These are phyloP conservation scores for Lophochroa leadbeateri DNA, from an alignment of 2,113 vertebrate species.

Conservation along the genomic window DNA sequence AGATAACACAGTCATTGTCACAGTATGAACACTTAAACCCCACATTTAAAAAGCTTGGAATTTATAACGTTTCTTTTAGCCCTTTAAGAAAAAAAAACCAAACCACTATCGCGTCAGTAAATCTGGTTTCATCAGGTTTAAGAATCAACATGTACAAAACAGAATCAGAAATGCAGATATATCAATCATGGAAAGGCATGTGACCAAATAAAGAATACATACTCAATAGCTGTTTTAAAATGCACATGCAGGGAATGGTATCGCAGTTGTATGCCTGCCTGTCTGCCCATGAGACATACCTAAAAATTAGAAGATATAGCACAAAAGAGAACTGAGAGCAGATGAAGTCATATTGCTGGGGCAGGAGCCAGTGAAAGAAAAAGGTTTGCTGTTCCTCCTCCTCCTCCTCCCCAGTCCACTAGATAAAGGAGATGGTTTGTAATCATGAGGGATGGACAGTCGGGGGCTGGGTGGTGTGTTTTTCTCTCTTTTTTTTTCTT, in stretches of 20 bases:
- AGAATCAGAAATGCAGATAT: neutral
- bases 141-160: neutral
- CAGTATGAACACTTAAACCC: constrained; percentile 16
- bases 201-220: neutral
- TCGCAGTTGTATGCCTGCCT: neutral
- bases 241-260: neutral
- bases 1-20: neutral
- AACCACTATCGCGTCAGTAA: neutral
- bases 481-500: neutral
- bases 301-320: constrained; percentile 2
- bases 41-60: neutral
- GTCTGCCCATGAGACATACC: neutral
- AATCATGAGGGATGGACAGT: constrained; percentile 48
- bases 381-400: constrained; percentile 7
- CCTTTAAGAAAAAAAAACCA: neutral
- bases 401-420: constrained; percentile 27
- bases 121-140: neutral
- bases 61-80: constrained; percentile 34
- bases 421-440: constrained; percentile 56
- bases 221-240: neutral
- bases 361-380: constrained; percentile 20
- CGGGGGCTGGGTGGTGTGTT: neutral
- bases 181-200: neutral
- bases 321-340: constrained; percentile 10
- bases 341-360: constrained; percentile 28